A percentile compares a stretch with the other conserved stretches of the same genome.
These are phyloP conservation scores for Ceratotherium simum DNA, from an alignment of 2,113 vertebrate species.

Conservation along the genomic window DNA sequence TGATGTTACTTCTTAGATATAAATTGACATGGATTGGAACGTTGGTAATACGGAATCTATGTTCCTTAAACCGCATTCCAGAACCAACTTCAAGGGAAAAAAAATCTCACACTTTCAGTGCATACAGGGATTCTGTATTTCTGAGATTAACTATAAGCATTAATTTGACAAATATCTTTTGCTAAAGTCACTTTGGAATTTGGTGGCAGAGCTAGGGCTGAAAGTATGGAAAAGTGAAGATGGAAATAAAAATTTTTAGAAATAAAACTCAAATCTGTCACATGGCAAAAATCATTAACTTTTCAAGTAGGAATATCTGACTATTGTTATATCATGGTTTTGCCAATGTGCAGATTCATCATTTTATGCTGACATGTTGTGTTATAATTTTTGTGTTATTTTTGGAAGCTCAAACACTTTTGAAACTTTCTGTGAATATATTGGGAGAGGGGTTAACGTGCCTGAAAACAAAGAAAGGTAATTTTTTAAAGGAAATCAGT, in stretches of 20 bases:
- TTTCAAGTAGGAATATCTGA: conserved; percentile 34
- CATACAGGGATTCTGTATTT: not conserved
- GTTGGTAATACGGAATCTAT: not conserved
- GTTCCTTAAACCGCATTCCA: conserved; percentile 25
- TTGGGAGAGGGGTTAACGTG: not conserved
- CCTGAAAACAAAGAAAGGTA: not conserved
- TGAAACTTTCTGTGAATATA: conserved; percentile 31
- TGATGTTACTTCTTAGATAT: conserved; percentile 10
- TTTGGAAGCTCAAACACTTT: not conserved
- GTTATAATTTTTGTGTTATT: not conserved
- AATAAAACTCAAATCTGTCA: conserved; percentile 41
- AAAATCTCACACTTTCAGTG: not conserved
- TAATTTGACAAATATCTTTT: conserved; percentile 34
- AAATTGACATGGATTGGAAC: not conserved
- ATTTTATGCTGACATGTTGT: not conserved
- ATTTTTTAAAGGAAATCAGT: not conserved
- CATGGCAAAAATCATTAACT: not conserved
- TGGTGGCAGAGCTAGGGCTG: not conserved
- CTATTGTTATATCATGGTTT: not conserved
- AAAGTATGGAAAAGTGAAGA: not conserved
- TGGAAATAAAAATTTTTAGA: not conserved
- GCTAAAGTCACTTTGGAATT: conserved; percentile 24
- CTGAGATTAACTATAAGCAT: conserved; percentile 13
- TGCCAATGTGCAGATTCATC: not conserved
- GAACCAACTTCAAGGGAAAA: not conserved